These are phyloP conservation scores for Vanessa atalanta DNA, from an alignment of 1,140 invertebrate genomes.

Conservation along the genomic window DNA sequence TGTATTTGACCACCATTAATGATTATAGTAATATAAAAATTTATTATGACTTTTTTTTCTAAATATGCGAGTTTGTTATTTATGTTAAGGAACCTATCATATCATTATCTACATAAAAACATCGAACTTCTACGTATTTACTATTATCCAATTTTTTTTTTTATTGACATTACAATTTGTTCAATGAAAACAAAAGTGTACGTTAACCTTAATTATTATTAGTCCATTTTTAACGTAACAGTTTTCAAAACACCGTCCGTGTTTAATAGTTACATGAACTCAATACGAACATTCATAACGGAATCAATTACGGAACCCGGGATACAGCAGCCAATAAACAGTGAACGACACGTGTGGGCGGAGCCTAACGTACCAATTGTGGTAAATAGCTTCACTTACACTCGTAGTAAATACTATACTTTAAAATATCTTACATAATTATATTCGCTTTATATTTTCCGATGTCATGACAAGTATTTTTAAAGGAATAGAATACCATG, in stretches of 20 bases:
- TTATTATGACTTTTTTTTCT: no score
- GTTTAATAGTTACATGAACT: constrained; percentile 32
- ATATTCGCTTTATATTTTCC: background rate
- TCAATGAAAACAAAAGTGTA: background rate
- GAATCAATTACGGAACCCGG: constrained; percentile 51
- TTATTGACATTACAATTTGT: background rate
- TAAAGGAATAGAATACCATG: background rate
- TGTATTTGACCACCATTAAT: no score
- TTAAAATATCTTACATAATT: constrained; percentile 6
- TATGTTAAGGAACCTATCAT: no score
- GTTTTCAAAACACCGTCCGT: constrained; percentile 29
- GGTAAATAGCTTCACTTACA: constrained; percentile 35
- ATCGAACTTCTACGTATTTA: no score
- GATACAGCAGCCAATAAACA: constrained; percentile 55
- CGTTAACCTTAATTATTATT: background rate
- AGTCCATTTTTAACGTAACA: constrained; percentile 6
- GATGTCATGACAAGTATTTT: background rate
- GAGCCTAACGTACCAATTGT: constrained; percentile 49
- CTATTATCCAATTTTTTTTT: no score
- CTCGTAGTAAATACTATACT: constrained; percentile 9
- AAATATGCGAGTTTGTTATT: no score
- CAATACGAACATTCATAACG: constrained; percentile 41
- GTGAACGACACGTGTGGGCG: constrained; percentile 57
- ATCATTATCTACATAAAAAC: no score
- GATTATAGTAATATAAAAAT: no score